Percentiles rank a stretch among this genome's conserved stretches.
Conservation (phyloP, 2,888 invertebrate species). For the Erebia epiphron region DNA sequence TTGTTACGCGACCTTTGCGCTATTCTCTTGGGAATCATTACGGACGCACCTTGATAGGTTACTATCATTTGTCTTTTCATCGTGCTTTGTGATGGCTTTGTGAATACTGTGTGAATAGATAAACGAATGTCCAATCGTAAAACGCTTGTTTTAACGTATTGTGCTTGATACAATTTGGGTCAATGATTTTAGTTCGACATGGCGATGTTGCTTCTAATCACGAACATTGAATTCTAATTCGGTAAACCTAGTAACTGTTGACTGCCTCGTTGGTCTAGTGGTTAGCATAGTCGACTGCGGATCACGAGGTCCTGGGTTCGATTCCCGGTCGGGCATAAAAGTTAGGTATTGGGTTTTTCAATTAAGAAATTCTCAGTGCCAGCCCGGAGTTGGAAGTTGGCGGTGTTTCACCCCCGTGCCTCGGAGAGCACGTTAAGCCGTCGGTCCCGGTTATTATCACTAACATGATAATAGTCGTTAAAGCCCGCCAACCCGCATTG, state of each 20-base stretch:
- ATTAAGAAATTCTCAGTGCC: no score
- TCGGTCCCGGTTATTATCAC: no score
- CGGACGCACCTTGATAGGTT: slow-evolving; percentile 36
- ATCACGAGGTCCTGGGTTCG: no score
- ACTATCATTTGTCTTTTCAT: slow-evolving; percentile 27
- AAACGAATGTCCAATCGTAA: slow-evolving; percentile 7
- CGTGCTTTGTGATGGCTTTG: not conserved
- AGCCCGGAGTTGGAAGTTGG: no score
- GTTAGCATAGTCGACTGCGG: no score
- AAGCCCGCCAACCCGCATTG: no score
- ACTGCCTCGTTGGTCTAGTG: no score
- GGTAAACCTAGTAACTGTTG: not conserved
- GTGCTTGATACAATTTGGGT: slow-evolving; percentile 15
- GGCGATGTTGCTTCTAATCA: slow-evolving; percentile 10
- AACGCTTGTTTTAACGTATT: slow-evolving; percentile 8
- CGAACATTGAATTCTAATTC: slow-evolving; percentile 10
- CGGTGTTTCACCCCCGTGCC: no score
- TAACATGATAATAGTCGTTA: no score
- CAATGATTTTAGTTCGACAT: slow-evolving; percentile 19
- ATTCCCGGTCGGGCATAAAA: no score
- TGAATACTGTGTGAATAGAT: slow-evolving; percentile 18
- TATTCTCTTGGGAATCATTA: slow-evolving; percentile 52
- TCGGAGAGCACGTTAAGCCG: no score
- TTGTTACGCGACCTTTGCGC: slow-evolving; percentile 69
- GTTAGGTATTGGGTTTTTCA: no score